Conservation (phyloP, 2,113 vertebrate species). For the Eurystomus gularis region DNA sequence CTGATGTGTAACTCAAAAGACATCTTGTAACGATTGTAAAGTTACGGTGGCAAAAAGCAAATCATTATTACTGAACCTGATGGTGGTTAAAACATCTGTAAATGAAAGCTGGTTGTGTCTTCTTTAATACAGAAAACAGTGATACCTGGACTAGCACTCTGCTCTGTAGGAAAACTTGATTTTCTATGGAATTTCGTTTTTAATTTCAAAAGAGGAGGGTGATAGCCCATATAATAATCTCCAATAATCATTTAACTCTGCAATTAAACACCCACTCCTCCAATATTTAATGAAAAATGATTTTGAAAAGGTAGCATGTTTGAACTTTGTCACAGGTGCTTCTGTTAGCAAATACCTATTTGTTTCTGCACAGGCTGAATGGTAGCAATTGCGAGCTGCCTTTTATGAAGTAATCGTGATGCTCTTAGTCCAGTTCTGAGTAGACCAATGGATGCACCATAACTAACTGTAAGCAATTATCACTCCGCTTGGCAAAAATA, state of each 20-base stretch:
- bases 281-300: neutral
- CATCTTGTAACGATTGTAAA: neutral
- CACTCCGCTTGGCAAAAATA: neutral
- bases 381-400: neutral
- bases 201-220: neutral
- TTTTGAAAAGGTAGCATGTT: neutral
- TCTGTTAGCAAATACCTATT: neutral
- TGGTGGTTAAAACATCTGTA: neutral
- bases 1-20: neutral
- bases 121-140: neutral
- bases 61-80: neutral
- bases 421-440: neutral
- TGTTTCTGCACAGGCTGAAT: fast-evolving
- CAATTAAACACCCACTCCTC: neutral
- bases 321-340: neutral
- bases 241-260: neutral
- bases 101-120: neutral
- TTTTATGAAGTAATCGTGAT: neutral
- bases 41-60: neutral
- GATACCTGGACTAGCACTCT: neutral
- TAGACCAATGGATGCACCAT: neutral
- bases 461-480: neutral
- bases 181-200: neutral
- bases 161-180: neutral
- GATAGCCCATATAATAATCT: neutral